phyloP scores from a whole-genome alignment of 2,888 invertebrate genomes.

The Meiosimyza platycephala region DNA sequence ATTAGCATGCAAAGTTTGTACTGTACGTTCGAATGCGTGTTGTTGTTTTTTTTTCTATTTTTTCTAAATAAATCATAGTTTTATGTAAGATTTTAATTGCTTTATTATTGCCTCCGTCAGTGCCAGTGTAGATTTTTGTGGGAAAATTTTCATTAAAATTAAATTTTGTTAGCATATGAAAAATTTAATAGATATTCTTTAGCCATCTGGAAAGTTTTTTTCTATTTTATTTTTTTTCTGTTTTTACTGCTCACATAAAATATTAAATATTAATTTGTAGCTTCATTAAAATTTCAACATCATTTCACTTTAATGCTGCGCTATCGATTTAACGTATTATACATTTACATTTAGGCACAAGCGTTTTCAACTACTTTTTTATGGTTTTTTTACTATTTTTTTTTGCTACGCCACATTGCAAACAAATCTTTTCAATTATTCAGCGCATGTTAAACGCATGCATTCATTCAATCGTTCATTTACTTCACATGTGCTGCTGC shows the following conservation, averaged over 20 bases:
- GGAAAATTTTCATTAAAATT: not conserved
- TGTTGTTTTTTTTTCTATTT: not conserved
- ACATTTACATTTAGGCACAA: too few relatives aligned
- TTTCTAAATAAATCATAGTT: slow-evolving; percentile 12
- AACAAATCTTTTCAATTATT: slow-evolving; percentile 13
- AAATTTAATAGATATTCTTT: not conserved
- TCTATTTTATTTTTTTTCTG: not conserved
- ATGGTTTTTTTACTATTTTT: not conserved
- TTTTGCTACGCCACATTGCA: not conserved
- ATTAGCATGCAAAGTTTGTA: slow-evolving; percentile 25
- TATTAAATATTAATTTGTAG: too few relatives aligned
- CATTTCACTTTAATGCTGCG: too few relatives aligned
- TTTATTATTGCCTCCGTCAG: slow-evolving; percentile 5
- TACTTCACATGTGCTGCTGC: slow-evolving; percentile 16
- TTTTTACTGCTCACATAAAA: too few relatives aligned
- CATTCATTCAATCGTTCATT: slow-evolving; percentile 21
- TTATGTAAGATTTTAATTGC: slow-evolving; percentile 23
- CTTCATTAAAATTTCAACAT: too few relatives aligned
- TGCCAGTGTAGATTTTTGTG: not conserved
- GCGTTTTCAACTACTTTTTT: too few relatives aligned
- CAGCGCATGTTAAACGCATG: not conserved
- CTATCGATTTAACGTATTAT: too few relatives aligned
- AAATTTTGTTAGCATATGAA: not conserved
- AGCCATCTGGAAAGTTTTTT: not conserved
- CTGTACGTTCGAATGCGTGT: not conserved